Evolutionary conservation across 1,140 invertebrate species (phyloP).

Genomic region (Periplaneta americana): DNA sequence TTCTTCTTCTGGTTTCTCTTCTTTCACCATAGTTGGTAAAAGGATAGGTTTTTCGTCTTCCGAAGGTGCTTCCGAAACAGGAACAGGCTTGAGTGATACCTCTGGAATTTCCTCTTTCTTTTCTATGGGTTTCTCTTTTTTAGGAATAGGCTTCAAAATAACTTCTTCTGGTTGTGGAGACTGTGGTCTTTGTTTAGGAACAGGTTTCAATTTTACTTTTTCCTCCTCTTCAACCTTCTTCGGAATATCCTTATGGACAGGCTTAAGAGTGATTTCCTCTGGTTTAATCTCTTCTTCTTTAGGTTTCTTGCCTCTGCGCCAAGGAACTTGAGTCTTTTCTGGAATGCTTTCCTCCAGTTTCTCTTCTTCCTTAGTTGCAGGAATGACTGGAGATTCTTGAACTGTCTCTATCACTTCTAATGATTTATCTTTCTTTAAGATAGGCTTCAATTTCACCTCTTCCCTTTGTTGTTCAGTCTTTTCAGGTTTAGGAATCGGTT

Average conservation of each 20-base stretch:
- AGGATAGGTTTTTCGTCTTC: constrained; percentile 10
- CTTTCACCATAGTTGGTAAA: constrained; percentile 13
- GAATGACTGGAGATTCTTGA: no score
- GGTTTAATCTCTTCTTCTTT: constrained; percentile 18
- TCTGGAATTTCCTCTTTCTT: constrained; percentile 11
- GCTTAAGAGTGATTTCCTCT: constrained; percentile 17
- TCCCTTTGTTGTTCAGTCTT: constrained; percentile 28
- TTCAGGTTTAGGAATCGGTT: constrained; percentile 23
- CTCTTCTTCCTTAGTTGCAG: neutral
- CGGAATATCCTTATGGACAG: neutral
- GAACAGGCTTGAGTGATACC: constrained; percentile 10
- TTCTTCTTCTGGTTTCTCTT: constrained; percentile 17
- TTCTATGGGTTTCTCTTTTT: constrained; percentile 30
- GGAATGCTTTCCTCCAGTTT: neutral
- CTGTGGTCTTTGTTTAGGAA: constrained; percentile 21
- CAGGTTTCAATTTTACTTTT: constrained; percentile 7
- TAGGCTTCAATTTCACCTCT: constrained; percentile 20
- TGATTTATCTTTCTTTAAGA: no score
- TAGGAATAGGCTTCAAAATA: no score
- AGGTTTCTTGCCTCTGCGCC: constrained; percentile 18
- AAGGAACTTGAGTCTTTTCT: constrained; percentile 13
- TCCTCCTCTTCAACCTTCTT: neutral
- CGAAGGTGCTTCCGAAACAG: neutral
- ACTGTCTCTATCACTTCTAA: neutral
- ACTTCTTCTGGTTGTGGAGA: neutral